phyloP scores from a whole-genome alignment of 2,797 vertebrate species.

The Rhabdomys pumilio region DNA sequence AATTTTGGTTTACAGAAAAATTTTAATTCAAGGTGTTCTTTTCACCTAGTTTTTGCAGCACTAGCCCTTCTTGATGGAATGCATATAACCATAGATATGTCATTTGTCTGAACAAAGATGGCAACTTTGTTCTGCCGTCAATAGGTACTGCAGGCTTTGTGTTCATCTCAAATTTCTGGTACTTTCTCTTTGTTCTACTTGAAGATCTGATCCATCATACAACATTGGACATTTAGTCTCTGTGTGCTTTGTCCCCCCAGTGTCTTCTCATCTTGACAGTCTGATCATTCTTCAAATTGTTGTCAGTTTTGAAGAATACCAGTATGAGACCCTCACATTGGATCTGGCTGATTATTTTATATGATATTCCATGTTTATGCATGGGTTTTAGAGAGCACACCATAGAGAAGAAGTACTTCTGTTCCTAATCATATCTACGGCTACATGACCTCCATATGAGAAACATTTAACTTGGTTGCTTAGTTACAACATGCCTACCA shows the following conservation, averaged over 20 bases:
- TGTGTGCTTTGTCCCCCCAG: neutral
- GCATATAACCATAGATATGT: neutral
- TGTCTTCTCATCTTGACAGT: neutral
- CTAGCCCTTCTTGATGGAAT: neutral
- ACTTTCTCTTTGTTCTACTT: neutral
- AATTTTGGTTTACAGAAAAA: neutral
- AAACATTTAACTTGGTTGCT: neutral
- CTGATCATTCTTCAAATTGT: neutral
- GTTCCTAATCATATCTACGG: neutral
- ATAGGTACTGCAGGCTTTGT: neutral
- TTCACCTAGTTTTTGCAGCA: neutral
- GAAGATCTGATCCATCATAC: neutral
- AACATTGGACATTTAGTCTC: neutral
- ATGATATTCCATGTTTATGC: neutral
- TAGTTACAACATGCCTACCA: neutral
- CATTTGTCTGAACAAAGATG: neutral
- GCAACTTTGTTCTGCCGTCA: neutral
- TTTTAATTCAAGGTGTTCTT: neutral
- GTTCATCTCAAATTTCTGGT: neutral
- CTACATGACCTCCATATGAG: neutral
- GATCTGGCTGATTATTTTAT: neutral
- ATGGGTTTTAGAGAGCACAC: neutral
- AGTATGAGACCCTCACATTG: neutral
- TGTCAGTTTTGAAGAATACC: neutral
- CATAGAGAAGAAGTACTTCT: neutral